A percentile compares a stretch with the other conserved stretches of the same genome.
Evolutionary conservation across 2,797 vertebrate species (phyloP).

Genomic region (Heteromormyrus szaboi): DNA sequence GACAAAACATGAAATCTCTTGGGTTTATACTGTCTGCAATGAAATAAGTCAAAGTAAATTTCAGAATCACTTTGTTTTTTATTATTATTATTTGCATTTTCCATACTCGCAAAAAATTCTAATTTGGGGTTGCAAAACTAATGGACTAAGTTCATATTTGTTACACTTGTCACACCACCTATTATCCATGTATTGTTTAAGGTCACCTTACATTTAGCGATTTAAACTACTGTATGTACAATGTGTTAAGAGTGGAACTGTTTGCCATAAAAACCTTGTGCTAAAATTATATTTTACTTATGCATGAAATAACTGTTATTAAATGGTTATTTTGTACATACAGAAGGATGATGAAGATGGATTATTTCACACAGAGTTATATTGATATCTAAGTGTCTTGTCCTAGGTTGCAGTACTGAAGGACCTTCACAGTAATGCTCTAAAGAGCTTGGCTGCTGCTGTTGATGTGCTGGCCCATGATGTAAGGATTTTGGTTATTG

Average conservation of each 20-base stretch:
- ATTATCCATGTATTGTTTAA: background rate
- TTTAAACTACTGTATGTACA: background rate
- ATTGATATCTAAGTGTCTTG: slow-evolving; percentile 18
- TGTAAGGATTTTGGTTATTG: slow-evolving; percentile 40
- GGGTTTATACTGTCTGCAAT: background rate
- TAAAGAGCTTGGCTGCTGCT: slow-evolving; percentile 42
- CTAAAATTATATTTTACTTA: background rate
- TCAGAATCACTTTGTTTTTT: too few relatives aligned
- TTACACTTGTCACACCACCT: background rate
- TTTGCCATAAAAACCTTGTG: background rate
- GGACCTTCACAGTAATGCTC: slow-evolving; percentile 42
- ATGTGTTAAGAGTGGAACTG: background rate
- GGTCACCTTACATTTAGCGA: background rate
- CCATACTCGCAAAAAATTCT: too few relatives aligned
- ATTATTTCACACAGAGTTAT: background rate
- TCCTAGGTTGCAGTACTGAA: slow-evolving; percentile 51
- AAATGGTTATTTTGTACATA: background rate
- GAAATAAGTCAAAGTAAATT: background rate
- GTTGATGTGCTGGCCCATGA: slow-evolving; percentile 38
- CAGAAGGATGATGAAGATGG: background rate
- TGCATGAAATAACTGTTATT: background rate
- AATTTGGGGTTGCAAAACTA: background rate
- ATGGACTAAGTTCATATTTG: background rate
- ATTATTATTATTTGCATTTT: too few relatives aligned
- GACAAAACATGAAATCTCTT: background rate